phyloP scores from a whole-genome alignment of 2,113 vertebrate species.

The Emydura subglobosa region DNA sequence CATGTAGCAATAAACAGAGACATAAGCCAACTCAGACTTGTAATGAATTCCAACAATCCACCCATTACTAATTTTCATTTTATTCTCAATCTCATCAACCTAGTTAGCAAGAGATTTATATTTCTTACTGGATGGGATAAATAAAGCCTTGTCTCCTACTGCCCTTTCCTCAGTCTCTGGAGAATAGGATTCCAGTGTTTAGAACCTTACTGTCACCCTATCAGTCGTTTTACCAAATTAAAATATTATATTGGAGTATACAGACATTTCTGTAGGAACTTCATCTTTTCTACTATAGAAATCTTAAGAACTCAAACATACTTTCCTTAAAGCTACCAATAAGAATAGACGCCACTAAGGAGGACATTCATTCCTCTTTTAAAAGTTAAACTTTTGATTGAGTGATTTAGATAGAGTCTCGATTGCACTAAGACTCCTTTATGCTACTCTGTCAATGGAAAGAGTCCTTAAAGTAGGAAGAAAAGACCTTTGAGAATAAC shows the following conservation, averaged over 20 bases:
- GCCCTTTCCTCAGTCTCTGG: not conserved
- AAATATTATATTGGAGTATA: not conserved
- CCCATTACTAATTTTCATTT: not conserved
- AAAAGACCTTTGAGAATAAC: slow-evolving; percentile 28
- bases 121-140: not conserved
- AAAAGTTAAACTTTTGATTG: not conserved
- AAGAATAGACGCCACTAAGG: not conserved
- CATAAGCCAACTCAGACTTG: not conserved
- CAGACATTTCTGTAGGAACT: not conserved
- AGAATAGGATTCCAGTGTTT: not conserved
- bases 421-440: slow-evolving; percentile 24
- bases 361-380: not conserved
- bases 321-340: not conserved
- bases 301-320: not conserved
- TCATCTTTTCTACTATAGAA: not conserved
- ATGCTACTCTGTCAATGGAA: not conserved
- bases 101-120: slow-evolving; percentile 13
- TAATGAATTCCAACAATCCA: slow-evolving; percentile 28
- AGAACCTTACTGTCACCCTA: not conserved
- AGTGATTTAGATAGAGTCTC: not conserved
- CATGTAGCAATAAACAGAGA: not conserved
- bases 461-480: not conserved
- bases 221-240: not conserved
- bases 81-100: slow-evolving; percentile 22
- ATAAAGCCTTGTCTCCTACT: not conserved